A percentile compares a stretch with the other conserved stretches of the same genome.
Conservation (phyloP, 2,888 invertebrate species). For the Lordiphosa fenestrarum region DNA sequence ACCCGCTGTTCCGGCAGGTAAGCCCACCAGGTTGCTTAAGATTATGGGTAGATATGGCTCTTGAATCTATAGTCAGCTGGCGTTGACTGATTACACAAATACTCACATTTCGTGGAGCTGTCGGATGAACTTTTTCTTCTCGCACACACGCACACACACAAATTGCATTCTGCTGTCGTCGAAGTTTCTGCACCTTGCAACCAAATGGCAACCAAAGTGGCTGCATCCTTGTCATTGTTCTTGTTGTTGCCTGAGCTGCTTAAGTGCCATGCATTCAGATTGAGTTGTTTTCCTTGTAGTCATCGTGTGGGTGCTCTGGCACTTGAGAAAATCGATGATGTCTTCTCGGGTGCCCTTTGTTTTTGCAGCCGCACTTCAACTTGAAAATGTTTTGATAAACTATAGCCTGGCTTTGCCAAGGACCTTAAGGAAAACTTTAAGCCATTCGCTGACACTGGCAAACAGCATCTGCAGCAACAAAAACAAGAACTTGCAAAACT, state of each 20-base stretch:
- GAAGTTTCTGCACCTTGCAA: slow-evolving; percentile 64
- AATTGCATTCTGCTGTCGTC: slow-evolving; percentile 65
- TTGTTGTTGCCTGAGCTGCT: slow-evolving; percentile 55
- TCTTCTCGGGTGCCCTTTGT: slow-evolving; percentile 47
- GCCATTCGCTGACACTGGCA: slow-evolving; percentile 52
- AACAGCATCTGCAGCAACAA: slow-evolving; percentile 31
- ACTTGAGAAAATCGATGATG: slow-evolving; percentile 64
- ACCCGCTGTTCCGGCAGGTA: slow-evolving; percentile 1
- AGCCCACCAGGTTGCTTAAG: background rate
- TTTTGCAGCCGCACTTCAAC: slow-evolving; percentile 71
- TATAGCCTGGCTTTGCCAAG: slow-evolving; percentile 49
- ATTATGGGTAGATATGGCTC: slow-evolving; percentile 11
- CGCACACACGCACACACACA: slow-evolving; percentile 27
- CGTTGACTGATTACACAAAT: slow-evolving; percentile 49
- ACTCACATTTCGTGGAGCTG: slow-evolving; percentile 25
- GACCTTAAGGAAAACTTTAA: slow-evolving; percentile 49
- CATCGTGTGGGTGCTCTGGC: slow-evolving; percentile 20
- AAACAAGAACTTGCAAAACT: slow-evolving; percentile 9
- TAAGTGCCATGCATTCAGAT: slow-evolving; percentile 71
- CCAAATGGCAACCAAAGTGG: slow-evolving; percentile 50
- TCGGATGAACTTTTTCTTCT: slow-evolving; percentile 40
- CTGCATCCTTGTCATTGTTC: slow-evolving; percentile 19
- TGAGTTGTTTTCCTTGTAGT: slow-evolving; percentile 64
- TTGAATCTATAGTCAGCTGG: slow-evolving; percentile 9
- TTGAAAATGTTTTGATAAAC: slow-evolving; percentile 74